Conservation (phyloP, 1,140 invertebrate genomes). For the Drosophila pseudoobscura region DNA sequence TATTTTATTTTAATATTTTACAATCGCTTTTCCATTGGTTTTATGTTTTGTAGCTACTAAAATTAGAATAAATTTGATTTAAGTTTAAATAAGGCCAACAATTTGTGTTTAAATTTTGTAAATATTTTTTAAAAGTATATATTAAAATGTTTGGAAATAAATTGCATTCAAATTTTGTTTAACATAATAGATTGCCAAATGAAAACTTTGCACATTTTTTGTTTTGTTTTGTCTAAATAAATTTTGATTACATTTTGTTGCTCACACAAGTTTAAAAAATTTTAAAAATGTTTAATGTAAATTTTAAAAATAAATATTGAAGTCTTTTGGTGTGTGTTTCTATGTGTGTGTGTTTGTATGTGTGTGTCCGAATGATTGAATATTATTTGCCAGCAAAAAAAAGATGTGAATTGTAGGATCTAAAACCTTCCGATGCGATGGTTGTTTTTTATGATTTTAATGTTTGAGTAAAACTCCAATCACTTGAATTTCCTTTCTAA, state of each 20-base stretch:
- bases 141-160: conserved; percentile 53
- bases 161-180: conserved; percentile 48
- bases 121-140: conserved; percentile 28
- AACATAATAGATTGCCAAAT: conserved; percentile 61
- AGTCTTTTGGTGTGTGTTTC: conserved; percentile 70
- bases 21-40: conserved; percentile 29
- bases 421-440: conserved; percentile 57
- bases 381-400: conserved; percentile 45
- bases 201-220: conserved; percentile 61
- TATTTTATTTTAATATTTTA: conserved; percentile 59
- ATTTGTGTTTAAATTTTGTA: conserved; percentile 21
- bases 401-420: conserved; percentile 28
- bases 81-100: conserved; percentile 81
- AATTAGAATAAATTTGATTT: conserved; percentile 81
- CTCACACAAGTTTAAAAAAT: conserved; percentile 42
- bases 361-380: conserved; percentile 61
- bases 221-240: conserved; percentile 42
- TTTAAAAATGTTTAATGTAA: conserved; percentile 31
- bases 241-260: conserved; percentile 58
- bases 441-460: conserved; percentile 5
- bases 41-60: conserved; percentile 60
- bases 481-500: conserved; percentile 69
- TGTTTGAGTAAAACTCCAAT: conserved; percentile 80
- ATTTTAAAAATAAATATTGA: conserved; percentile 74
- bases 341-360: conserved; percentile 24